These are phyloP conservation scores for Lophotriccus pileatus DNA, from an alignment of 2,797 vertebrate species.

Conservation along the genomic window DNA sequence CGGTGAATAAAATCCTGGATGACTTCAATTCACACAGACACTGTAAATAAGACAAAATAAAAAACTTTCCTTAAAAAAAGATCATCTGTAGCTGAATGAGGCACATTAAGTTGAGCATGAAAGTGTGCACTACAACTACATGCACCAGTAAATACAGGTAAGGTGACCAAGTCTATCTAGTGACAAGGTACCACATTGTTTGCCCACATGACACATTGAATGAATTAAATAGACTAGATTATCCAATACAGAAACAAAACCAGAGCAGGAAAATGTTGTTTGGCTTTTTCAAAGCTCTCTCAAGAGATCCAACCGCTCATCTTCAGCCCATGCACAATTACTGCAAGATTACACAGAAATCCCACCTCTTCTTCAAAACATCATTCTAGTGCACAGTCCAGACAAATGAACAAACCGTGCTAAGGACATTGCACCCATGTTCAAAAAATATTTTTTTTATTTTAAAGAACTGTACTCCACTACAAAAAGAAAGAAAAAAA, in stretches of 20 bases:
- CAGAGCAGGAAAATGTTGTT: background rate
- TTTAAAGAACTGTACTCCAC: background rate
- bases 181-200: background rate
- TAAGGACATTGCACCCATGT: background rate
- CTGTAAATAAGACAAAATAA: background rate
- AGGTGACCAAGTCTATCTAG: background rate
- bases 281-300: background rate
- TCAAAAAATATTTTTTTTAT: background rate
- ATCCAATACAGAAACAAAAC: background rate
- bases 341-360: background rate
- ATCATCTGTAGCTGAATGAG: background rate
- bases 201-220: background rate
- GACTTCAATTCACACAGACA: background rate
- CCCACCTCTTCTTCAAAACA: background rate
- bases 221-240: background rate
- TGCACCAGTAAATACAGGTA: background rate
- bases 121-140: rapidly evolving
- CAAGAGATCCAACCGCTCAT: background rate
- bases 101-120: background rate
- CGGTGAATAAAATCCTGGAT: background rate
- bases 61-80: background rate
- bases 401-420: background rate
- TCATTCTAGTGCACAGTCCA: background rate
- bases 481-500: background rate
- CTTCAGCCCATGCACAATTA: background rate